Conservation (phyloP, 1,140 invertebrate species). For the Bombus turneri region DNA sequence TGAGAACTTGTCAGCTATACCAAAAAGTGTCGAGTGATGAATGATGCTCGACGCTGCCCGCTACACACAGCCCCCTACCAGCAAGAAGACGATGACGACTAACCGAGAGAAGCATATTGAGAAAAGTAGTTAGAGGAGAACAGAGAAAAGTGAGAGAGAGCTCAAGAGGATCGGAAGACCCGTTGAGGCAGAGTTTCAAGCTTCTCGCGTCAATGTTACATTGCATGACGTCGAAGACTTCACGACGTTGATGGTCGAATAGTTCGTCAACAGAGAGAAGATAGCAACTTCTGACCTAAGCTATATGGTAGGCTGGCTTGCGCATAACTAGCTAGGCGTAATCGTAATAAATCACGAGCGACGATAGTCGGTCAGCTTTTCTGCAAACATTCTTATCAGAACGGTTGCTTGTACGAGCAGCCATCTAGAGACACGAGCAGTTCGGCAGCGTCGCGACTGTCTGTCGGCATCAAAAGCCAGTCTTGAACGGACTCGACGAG, state of each 20-base stretch:
- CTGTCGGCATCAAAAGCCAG: constrained; percentile 14
- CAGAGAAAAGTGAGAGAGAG: neutral
- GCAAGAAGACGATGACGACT: constrained; percentile 60
- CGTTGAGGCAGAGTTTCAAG: constrained; percentile 38
- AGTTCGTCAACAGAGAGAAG: neutral
- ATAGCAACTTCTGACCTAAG: neutral
- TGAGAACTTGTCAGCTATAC: constrained; percentile 63
- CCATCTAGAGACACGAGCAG: neutral
- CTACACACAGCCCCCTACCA: constrained; percentile 33
- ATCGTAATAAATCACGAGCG: constrained; percentile 41
- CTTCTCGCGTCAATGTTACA: constrained; percentile 44
- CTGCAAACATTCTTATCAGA: constrained; percentile 46
- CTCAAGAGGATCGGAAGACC: neutral
- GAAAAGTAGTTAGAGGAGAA: too few relatives aligned
- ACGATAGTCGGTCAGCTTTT: constrained; percentile 21
- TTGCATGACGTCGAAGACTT: neutral
- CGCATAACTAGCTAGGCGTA: neutral
- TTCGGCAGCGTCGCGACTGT: constrained; percentile 15
- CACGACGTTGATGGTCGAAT: neutral
- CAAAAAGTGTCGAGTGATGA: constrained; percentile 71
- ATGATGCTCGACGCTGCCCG: constrained; percentile 62
- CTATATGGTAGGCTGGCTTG: neutral
- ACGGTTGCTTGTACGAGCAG: neutral
- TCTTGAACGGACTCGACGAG: constrained; percentile 10
- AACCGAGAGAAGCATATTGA: constrained; percentile 34